These are phyloP conservation scores for Episyrphus balteatus DNA, from an alignment of 1,140 invertebrate species.

Conservation along the genomic window DNA sequence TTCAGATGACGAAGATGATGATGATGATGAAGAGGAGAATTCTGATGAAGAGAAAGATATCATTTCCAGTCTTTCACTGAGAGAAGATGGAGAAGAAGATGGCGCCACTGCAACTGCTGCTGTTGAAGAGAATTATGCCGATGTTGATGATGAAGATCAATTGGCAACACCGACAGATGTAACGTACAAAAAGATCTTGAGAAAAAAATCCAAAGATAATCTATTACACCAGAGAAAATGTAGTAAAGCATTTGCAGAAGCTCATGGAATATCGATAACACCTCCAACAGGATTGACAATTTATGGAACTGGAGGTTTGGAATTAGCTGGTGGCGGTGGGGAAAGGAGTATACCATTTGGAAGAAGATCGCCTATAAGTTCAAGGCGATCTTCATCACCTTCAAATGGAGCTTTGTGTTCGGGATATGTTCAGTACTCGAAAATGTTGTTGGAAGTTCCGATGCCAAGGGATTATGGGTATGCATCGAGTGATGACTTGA, in stretches of 20 bases:
- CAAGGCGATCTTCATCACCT: conserved; percentile 24
- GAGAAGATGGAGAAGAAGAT: neutral
- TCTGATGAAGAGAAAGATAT: conserved; percentile 6
- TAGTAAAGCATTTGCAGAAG: conserved; percentile 33
- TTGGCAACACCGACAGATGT: neutral
- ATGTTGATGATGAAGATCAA: neutral
- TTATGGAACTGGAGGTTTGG: neutral
- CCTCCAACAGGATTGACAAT: conserved; percentile 1
- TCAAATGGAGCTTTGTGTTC: conserved; percentile 30
- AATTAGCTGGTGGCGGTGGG: neutral
- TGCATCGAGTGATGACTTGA: conserved; percentile 75
- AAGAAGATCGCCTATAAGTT: conserved; percentile 13
- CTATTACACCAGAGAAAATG: conserved; percentile 25
- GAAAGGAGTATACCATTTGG: neutral
- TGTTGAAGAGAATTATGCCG: conserved; percentile 7
- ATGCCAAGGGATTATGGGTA: conserved; percentile 65
- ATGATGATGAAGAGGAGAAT: neutral
- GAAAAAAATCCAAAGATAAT: conserved; percentile 26
- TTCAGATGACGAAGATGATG: conserved; percentile 19
- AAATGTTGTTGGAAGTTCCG: conserved; percentile 61
- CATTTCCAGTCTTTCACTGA: conserved; percentile 1
- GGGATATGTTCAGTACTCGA: conserved; percentile 71
- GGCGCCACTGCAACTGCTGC: neutral
- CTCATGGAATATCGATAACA: conserved; percentile 24
- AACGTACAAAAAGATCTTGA: conserved; percentile 19